phyloP scores from a whole-genome alignment of 2,113 vertebrate genomes.

The Rhizomys pruinosus region DNA sequence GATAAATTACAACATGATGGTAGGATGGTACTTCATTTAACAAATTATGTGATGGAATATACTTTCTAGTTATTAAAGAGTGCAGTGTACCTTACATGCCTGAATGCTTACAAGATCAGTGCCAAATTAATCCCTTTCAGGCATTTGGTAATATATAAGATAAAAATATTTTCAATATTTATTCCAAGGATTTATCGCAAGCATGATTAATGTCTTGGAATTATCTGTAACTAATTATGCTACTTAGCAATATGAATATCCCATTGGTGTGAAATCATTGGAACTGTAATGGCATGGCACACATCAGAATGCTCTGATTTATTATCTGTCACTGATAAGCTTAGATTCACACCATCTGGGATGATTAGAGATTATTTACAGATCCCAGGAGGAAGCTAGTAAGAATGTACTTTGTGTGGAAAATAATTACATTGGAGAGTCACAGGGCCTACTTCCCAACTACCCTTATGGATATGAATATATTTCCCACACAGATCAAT shows the following conservation, averaged over 20 bases:
- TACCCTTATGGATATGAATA: slow-evolving; percentile 50
- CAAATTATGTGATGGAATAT: slow-evolving; percentile 42
- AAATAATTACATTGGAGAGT: slow-evolving; percentile 65
- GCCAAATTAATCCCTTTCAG: slow-evolving; percentile 61
- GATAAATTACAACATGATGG: slow-evolving; percentile 23
- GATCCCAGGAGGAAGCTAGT: slow-evolving; percentile 66
- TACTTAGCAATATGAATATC: slow-evolving; percentile 75
- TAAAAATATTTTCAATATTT: slow-evolving; percentile 75
- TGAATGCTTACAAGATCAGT: slow-evolving; percentile 10
- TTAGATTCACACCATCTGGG: slow-evolving; percentile 75
- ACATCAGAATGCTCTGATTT: slow-evolving; percentile 73
- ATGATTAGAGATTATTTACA: slow-evolving; percentile 75
- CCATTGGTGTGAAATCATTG: slow-evolving; percentile 74
- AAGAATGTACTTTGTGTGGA: slow-evolving; percentile 70
- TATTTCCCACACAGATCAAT: slow-evolving; percentile 66
- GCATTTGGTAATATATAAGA: slow-evolving; percentile 48
- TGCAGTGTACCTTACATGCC: neutral
- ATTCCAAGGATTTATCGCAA: slow-evolving; percentile 75
- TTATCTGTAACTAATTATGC: slow-evolving; percentile 78
- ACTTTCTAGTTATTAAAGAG: slow-evolving; percentile 47
- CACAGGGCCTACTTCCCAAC: slow-evolving; percentile 25
- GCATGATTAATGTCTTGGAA: slow-evolving; percentile 78
- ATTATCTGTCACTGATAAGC: slow-evolving; percentile 78
- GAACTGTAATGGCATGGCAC: slow-evolving; percentile 66
- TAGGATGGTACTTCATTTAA: slow-evolving; percentile 17